Conservation (phyloP, 2,113 vertebrate genomes). For the Xiphorhynchus elegans region DNA sequence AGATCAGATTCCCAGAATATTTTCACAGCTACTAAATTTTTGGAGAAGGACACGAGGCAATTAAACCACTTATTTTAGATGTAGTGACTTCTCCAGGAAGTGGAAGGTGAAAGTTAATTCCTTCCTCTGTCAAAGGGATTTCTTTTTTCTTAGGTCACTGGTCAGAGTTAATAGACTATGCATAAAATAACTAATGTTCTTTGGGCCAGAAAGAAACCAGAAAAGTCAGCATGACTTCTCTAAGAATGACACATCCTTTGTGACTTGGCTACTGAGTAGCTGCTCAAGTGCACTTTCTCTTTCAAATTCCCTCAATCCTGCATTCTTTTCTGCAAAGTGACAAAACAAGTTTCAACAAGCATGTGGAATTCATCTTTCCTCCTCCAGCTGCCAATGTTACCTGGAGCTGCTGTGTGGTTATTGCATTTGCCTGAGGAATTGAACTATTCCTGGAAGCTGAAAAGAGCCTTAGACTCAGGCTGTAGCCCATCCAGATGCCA, state of each 20-base stretch:
- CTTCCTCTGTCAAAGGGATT: background rate
- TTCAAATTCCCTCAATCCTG: background rate
- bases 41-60: background rate
- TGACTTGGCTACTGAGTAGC: background rate
- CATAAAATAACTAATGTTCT: background rate
- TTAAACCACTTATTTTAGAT: background rate
- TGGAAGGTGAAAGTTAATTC: background rate
- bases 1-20: background rate
- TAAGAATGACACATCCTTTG: background rate
- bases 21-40: background rate
- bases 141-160: background rate
- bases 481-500: background rate
- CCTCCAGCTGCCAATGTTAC: background rate
- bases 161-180: background rate
- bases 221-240: background rate
- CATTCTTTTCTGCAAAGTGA: background rate
- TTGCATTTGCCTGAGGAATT: background rate
- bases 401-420: background rate
- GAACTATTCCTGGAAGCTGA: background rate
- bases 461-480: background rate
- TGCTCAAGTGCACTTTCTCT: background rate
- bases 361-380: background rate
- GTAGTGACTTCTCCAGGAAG: background rate
- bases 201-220: background rate
- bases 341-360: constrained; percentile 3